Percentiles rank a stretch among this genome's conserved stretches.
phyloP scores from a whole-genome alignment of 1,140 invertebrate species.

The Telenomus remus region DNA sequence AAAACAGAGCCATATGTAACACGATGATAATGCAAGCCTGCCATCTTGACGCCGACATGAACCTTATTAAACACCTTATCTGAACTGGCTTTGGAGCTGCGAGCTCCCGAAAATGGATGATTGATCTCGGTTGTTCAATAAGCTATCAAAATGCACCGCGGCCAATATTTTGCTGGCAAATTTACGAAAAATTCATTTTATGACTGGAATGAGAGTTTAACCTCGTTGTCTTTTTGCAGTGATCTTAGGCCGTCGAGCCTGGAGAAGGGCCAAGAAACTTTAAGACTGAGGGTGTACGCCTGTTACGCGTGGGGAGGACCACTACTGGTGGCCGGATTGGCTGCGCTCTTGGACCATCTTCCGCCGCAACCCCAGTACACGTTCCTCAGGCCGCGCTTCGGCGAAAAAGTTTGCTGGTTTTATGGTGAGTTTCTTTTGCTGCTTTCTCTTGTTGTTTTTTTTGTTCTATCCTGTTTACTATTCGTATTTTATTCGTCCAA shows the following conservation, averaged over 20 bases:
- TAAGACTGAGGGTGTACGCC: constrained; percentile 84
- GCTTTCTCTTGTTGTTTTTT: too few species aligned
- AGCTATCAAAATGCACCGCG: too few species aligned
- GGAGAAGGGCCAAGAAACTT: constrained; percentile 87
- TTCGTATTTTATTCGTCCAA: constrained; percentile 2
- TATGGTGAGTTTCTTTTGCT: constrained; percentile 76
- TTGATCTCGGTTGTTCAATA: too few species aligned
- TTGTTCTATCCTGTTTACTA: constrained; percentile 35
- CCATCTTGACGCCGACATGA: too few species aligned
- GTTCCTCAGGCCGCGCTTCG: constrained; percentile 84
- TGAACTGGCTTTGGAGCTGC: too few species aligned
- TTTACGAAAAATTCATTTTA: constrained; percentile 48
- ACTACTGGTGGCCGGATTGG: constrained; percentile 82
- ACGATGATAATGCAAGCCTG: too few species aligned
- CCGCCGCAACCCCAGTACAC: constrained; percentile 76
- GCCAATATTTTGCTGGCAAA: constrained; percentile 8
- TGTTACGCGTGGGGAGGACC: constrained; percentile 89
- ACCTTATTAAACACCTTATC: too few species aligned
- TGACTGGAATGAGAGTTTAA: constrained; percentile 45
- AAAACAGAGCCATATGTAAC: too few species aligned
- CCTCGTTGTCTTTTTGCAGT: constrained; percentile 75
- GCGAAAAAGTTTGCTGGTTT: constrained; percentile 86
- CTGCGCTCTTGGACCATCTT: constrained; percentile 81
- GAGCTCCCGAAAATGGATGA: too few species aligned
- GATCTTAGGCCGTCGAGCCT: constrained; percentile 87